Base-by-base conservation (phyloP, 2,888 invertebrate species). In the Aleiodes testaceus region DNA sequence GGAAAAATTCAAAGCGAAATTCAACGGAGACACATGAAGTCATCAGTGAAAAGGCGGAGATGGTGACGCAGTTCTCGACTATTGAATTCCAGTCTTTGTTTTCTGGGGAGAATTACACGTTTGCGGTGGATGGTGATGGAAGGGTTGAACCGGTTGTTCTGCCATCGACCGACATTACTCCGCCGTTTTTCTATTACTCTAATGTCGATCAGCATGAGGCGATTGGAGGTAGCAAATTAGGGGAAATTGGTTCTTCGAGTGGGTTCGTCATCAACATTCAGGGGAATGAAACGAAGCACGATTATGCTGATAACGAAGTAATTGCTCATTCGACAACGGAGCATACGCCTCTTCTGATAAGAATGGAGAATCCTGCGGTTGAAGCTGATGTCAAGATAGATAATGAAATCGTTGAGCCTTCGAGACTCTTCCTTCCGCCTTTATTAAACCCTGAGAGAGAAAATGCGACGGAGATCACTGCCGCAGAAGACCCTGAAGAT, bases 341-440 rank as follows among this genome's bases (percentile, higher is more conserved):
- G n/a, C 77, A 79, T 45, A 45, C 5, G 14, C 47, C 1, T 49
- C 68, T 11, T 11, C n/a, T 14, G 59, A 36, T 61, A 14, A 47
- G 49, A 72, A 69, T 47, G 61, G 66, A 7, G 70, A 74, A 47
- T 47, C 14, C 9, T 47, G 55, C 73, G 49, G 52, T 65, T 50
- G 63, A 52, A 12, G 66, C 72, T 14, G 70, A 47, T 16, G 69
- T 59, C 69, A 69, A 61, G 26, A 74, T 36, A 9, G 74, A 47
- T 50, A 74, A 75, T 49, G 76, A 78, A 61, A 77, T 78, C 26
- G 66, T 77, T 0, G 72, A 55, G 72, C 76, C 78, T 14, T 36
- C 36, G 36, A 36, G 9, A 6, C 36, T 36, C 3, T 36, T 36
- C 9, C 36, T 36, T 36, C 36, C 36, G 0, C 36, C 36, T 11